Base-by-base conservation (phyloP, 1,140 invertebrate genomes). In the Apocrypta bakeri region DNA sequence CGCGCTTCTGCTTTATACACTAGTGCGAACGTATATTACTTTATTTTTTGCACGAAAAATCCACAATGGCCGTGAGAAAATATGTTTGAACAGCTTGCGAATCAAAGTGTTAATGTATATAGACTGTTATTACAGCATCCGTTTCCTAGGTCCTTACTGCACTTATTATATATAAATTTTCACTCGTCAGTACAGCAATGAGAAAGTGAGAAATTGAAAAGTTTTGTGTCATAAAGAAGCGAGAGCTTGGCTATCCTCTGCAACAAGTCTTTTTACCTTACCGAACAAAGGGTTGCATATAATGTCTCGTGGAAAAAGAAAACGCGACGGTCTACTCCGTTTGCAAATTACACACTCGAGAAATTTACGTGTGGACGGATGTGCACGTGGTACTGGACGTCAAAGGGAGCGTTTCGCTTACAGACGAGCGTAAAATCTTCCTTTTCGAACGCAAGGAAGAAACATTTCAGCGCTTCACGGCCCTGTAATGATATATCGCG, bases 121-220 rank as follows among this genome's bases (percentile, higher is more conserved):
- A 24, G 40, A 21, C 9, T 78, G 31, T 79, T 12, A 1, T 69
- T 48, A 71, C 29, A n/a, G 61, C 61, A 9, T 68, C 42, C 31
- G 0, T 11, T 27, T 31, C 14, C 24, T n/a, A 63, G 61, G 40
- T 2, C 40, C 69, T 33, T 69, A 71, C n/a, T n/a, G n/a, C n/a
- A n/a, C n/a, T n/a, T n/a, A n/a, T n/a, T n/a, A n/a, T n/a, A n/a
- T n/a, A n/a, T n/a, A n/a, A n/a, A n/a, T n/a, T n/a, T n/a, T 71
- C 69, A 37, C 24, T 31, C 25, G 21, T 0, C 29, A 68, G 33
- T 64, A 64, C 42, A 9, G 29, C 69, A 81, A 24, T 7, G 61
- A 42, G 69, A 74, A 81, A 29, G 79, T 74, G 56, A 11, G n/a
- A 81, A 73, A 81, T 81, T 81, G 56, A 74, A 74, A 81, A 68